Evolutionary conservation across 2,888 invertebrate species (phyloP), one percentile per base, ranked within the genome.

Genomic region (Rugalucina vietnamica): DNA sequence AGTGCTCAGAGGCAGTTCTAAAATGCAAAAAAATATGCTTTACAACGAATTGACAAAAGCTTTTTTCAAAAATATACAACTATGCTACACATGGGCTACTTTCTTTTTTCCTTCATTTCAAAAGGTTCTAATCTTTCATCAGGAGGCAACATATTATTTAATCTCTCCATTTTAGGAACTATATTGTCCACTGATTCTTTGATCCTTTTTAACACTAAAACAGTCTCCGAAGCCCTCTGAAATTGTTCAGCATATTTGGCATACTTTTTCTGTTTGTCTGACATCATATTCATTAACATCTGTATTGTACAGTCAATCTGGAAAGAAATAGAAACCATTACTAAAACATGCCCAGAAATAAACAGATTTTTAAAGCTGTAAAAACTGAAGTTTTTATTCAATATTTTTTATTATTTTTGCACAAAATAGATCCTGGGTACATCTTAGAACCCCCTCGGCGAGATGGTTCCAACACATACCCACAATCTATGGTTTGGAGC

Each of bases 51-150:
- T n/a, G n/a, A n/a, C n/a, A n/a, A n/a, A n/a, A n/a, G n/a, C n/a
- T n/a, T n/a, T n/a, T n/a, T n/a, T n/a, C n/a, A n/a, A n/a, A n/a
- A n/a, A n/a, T n/a, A n/a, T n/a, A n/a, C n/a, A n/a, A n/a, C n/a
- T n/a, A n/a, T n/a, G n/a, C 43, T 12, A 43, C 18, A 18, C 43
- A 43, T 43, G 43, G 8, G 18, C 24, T 34, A 65, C 24, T 57
- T 81, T 29, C 60, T 49, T 69, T 36, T 32, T 21, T 86, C 88
- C 54, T 88, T 88, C 21, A 86, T 69, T 57, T 84, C 81, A 73
- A 98, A 98, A 0, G 98, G 97, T 93, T 98, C 98, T 57, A 99
- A 95, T 21, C 98, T 96, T 90, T 98, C 97, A 27, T 97, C 97
- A 72, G 97, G 96, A 36, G 98, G 98, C 43, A 99, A 95, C 87